Base-by-base conservation (phyloP, 2,113 vertebrate genomes). In the Toxotes jaculatrix region DNA sequence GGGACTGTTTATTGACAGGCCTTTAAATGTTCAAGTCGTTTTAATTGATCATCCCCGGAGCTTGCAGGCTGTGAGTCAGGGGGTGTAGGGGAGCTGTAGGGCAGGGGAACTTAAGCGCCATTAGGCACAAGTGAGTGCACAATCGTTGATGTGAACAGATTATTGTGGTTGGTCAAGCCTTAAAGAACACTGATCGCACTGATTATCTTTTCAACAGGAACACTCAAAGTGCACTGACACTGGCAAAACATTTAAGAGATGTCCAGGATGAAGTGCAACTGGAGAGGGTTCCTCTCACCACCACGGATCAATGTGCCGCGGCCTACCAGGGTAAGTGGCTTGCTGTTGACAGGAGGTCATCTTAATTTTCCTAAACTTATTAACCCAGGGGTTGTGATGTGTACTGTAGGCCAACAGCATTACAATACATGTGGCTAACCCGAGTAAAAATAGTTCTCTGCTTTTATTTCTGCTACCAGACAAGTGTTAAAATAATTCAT, bases 31-130 rank as follows among this genome's bases (percentile, higher is more conserved):
- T 90, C 87, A 86, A 93, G 93, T 95, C 93, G 91, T 96, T 97
- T 96, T 89, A 95, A 96, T 95, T 88, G 96, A 97, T 95, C 94
- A 89, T 75, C 82, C 71, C 93, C 91, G 87, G 93, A 93, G 95
- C 92, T 59, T 79, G 60, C 83, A 51, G 82, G 74, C 88, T 82
- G 84, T 36, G 57, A 72, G 84, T 85, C 80, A 67, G 82, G 85
- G 84, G 91, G 77, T 85, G 80, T 56, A 65, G 42, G 60, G 36
- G 74, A 66, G 77, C 82, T 77, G 78, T 23, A 83, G 84, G 85
- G 87, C 83, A 75, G 79, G 66, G 83, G 85, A 93, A 90, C 80
- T 93, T 90, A 89, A 94, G 89, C 92, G 91, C 92, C 84, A 94
- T 94, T 95, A 94, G 93, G 90, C 83, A 86, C 85, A 88, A 91